Conservation (phyloP, 2,888 invertebrate species). For the Ophioninae sp. region DNA sequence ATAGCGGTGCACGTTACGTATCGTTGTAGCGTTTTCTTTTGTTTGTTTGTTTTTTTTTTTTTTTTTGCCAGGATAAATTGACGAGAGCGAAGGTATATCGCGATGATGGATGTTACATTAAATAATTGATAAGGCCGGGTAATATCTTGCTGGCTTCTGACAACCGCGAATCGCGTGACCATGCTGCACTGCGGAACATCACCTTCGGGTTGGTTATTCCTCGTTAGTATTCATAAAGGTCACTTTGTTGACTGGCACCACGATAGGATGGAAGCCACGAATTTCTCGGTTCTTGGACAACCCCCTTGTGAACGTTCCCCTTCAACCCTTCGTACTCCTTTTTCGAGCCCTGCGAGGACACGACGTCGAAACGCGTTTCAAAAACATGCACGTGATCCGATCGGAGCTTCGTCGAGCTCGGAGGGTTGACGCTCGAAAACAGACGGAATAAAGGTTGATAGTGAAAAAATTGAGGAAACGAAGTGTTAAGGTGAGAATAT, state of each 20-base stretch:
- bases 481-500: too few species aligned
- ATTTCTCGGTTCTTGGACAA: slow-evolving; percentile 4
- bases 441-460: too few species aligned
- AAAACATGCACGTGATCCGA: too few species aligned
- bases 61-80: slow-evolving; percentile 45
- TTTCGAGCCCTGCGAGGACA: too few species aligned
- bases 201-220: slow-evolving; percentile 15
- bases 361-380: too few species aligned
- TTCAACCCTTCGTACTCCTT: not conserved
- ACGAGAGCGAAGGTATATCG: slow-evolving; percentile 43
- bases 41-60: too few species aligned
- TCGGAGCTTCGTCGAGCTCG: too few species aligned
- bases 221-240: slow-evolving; percentile 63
- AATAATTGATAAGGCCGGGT: slow-evolving; percentile 51
- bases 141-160: slow-evolving; percentile 38
- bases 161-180: slow-evolving; percentile 61
- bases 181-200: slow-evolving; percentile 27
- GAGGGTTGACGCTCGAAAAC: too few species aligned
- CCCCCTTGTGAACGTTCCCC: not conserved
- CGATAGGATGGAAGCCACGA: slow-evolving; percentile 12
- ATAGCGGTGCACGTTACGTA: not conserved
- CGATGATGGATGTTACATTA: slow-evolving; percentile 58
- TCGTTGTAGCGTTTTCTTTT: not conserved
- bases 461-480: too few species aligned
- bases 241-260: slow-evolving; percentile 52